Evolutionary conservation across 2,797 vertebrate species (phyloP), one percentile per base, ranked within the genome.

Genomic region (Periparus ater): DNA sequence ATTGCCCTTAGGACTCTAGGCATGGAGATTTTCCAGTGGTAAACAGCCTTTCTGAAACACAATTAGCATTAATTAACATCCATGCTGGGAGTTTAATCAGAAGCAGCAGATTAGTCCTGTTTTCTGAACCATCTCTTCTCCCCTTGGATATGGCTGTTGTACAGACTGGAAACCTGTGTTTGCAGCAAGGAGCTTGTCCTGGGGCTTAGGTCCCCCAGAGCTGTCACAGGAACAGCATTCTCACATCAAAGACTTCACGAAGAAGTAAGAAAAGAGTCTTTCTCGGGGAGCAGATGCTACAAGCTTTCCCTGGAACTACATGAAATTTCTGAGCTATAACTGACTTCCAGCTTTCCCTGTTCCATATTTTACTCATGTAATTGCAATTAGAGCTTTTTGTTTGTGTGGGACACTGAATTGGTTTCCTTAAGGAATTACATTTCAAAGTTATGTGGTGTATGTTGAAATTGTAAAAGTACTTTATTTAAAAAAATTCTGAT

Each of bases 11-110:
- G 76, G 71, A 86, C 21, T 83, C 29, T 42, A 81, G 21, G 23
- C 13, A 0, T 76, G 55, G 77, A 90, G 82, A 75, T 85, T 81
- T 96, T 92, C 55, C 90, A 89, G 93, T 58, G 68, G 85, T 93
- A 92, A 95, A 86, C 82, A 91, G 76, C 73, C 48, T 88, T 92
- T 89, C 76, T 93, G 66, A 94, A 95, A 66, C 55, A 67, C 55
- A 85, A 70, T 95, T 96, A 93, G 85, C 89, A 86, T 92, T 95
- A 96, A 93, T 94, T 95, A 94, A 88, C 89, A 89, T 88, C 76
- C 66, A 85, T 96, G 92, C 93, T 78, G 66, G 70, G 87, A 89
- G 70, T 94, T 91, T 91, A 89, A 93, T 93, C 85, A 94, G 89
- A 75, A 85, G 79, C 87, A 93, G 68, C 51, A 88, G 61, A 91